These are phyloP conservation scores for Phalacrocorax aristotelis DNA, from an alignment of 2,113 vertebrate genomes.

Conservation along the genomic window DNA sequence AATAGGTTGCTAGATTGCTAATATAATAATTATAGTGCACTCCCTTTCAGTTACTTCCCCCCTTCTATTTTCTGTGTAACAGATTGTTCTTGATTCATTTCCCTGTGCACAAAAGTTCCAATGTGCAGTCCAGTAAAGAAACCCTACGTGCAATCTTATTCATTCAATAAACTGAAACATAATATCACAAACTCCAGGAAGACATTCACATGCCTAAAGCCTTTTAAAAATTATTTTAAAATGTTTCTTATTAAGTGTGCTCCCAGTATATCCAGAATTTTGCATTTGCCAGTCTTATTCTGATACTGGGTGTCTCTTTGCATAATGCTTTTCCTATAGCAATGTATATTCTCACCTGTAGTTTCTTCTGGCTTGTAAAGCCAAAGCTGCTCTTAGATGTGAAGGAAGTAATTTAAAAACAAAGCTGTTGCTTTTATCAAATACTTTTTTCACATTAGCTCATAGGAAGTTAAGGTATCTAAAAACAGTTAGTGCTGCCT, in stretches of 20 bases:
- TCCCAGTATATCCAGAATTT: neutral
- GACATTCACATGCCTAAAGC: neutral
- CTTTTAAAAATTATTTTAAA: neutral
- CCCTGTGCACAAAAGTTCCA: neutral
- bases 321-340: neutral
- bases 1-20: neutral
- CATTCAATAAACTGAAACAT: neutral
- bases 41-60: neutral
- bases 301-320: neutral
- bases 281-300: neutral
- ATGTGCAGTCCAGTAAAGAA: neutral
- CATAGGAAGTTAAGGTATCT: neutral
- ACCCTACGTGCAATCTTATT: neutral
- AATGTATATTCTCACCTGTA: neutral
- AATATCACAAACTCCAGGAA: neutral
- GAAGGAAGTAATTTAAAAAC: neutral
- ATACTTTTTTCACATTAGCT: neutral
- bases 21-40: no score
- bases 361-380: neutral
- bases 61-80: neutral
- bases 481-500: neutral
- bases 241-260: neutral
- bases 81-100: neutral
- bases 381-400: neutral
- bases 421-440: neutral